Base-by-base conservation (phyloP, 2,888 invertebrate genomes). In the Liodrosophila aerea region DNA sequence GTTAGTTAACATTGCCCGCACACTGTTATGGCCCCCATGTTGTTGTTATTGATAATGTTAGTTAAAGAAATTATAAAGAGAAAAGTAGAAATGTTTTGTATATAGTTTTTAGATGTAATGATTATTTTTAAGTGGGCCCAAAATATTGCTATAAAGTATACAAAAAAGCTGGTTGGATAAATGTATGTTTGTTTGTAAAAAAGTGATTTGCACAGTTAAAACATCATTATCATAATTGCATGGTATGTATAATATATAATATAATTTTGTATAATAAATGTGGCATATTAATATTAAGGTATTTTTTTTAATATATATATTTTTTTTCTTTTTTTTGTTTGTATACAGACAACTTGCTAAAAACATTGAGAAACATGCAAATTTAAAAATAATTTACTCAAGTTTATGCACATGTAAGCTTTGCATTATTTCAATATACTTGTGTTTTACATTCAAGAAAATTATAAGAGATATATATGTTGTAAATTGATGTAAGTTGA, bases 341-440 rank as follows among this genome's bases (percentile, higher is more conserved):
- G 54, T 73, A 51, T 62, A 69, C 58, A 76, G 81, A 80, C 76
- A 81, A 81, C 73, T 81, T 77, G 85, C 83, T 83, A 86, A 84
- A 87, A 88, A 89, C 89, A 89, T 88, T 89, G 89, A 89, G 89
- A 90, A 90, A 90, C 89, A 90, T 90, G 89, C 89, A 90, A 77
- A 59, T 72, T 80, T 66, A 78, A 61, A 81, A 81, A 74, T 72
- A 78, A 74, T 84, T 73, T 71, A 78, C 81, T 70, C 74, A 84
- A 81, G 65, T 81, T 81, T 45, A 84, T 64, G 76, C 65, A 70
- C 59, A 64, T 57, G 43, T 34, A n/a, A n/a, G n/a, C n/a, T 49
- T 47, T 57, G 51, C 36, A 43, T 27, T 44, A 30, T 31, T 45
- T 41, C 45, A 44, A 16, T 45, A 64, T 34, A 13, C 7, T 46